These are phyloP conservation scores for Halcyon badia DNA, from an alignment of 2,797 vertebrate species.

Conservation along the genomic window DNA sequence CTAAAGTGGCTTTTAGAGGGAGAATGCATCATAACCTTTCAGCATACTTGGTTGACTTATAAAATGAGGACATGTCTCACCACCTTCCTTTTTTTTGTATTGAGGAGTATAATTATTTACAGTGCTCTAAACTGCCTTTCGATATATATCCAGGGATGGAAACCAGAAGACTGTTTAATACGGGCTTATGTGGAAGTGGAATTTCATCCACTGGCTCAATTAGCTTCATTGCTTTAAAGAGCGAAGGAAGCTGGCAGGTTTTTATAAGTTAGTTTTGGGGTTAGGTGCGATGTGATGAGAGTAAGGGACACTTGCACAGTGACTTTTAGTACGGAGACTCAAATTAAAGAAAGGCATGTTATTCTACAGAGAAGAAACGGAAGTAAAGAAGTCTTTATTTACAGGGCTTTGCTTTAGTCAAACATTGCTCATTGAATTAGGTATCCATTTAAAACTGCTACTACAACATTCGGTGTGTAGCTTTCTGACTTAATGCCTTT, in stretches of 20 bases:
- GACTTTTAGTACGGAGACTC: background rate
- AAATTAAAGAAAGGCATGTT: background rate
- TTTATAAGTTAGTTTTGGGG: background rate
- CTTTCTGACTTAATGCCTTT: background rate
- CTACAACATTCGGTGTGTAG: background rate
- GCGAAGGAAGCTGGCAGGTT: background rate
- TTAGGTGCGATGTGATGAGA: background rate
- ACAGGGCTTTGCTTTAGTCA: background rate
- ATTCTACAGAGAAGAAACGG: background rate
- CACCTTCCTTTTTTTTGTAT: background rate
- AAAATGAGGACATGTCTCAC: background rate
- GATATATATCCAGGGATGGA: background rate
- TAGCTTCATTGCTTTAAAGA: background rate
- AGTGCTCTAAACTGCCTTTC: background rate
- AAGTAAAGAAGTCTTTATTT: background rate
- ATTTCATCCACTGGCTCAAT: background rate
- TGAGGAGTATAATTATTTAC: background rate
- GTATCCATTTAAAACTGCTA: background rate
- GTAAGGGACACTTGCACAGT: background rate
- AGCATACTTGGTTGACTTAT: accelerated
- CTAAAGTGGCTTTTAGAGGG: background rate
- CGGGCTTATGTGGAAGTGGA: background rate
- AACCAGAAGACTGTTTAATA: background rate
- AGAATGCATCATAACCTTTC: background rate
- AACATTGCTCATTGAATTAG: background rate